Evolutionary conservation across 2,797 vertebrate species (phyloP), one percentile per base, ranked within the genome.

Genomic region (Anabas testudineus): DNA sequence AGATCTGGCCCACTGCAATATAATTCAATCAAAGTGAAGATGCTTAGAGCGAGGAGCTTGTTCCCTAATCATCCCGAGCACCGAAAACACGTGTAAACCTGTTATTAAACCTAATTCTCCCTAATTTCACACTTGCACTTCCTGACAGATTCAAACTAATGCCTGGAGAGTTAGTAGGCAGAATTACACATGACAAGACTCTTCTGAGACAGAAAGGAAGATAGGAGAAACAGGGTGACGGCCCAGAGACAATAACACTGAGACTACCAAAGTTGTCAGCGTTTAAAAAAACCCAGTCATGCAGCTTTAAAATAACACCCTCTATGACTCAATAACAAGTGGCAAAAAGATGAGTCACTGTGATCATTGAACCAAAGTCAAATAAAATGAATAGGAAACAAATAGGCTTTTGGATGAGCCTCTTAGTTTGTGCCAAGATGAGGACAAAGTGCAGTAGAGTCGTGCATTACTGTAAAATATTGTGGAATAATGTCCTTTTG

Each of bases 11-110:
- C n/a, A 54, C 24, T 36, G 28, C 26, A 47, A 12, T 24, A 42
- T 49, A 65, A 67, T 34, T 71, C 30, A 76, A 63, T 74, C 34
- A 80, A 42, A 65, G 18, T 58, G 37, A 75, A 64, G 68, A 76
- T 68, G 68, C 26, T 16, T 63, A 53, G 37, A 67, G 41, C 74
- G 18, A 43, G 55, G 43, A 36, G 19, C 21, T 22, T 39, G 22
- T 48, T 56, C 83, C 58, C 57, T 53, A 55, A 63, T 34, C 4
- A 2, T 52, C 19, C 49, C 67, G 10, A 18, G 47, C 26, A 48
- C 62, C 58, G n/a, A n/a, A n/a, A 34, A 60, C 61, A 42, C 32
- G 49, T 21, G 67, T 51, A n/a, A 74, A 68, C 39, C 74, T 70
- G 42, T 53, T 59, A 65, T 54, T 12, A 42, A 67, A 58, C 26